Base-by-base conservation (phyloP, 2,888 invertebrate species). In the Biston stratarius region DNA sequence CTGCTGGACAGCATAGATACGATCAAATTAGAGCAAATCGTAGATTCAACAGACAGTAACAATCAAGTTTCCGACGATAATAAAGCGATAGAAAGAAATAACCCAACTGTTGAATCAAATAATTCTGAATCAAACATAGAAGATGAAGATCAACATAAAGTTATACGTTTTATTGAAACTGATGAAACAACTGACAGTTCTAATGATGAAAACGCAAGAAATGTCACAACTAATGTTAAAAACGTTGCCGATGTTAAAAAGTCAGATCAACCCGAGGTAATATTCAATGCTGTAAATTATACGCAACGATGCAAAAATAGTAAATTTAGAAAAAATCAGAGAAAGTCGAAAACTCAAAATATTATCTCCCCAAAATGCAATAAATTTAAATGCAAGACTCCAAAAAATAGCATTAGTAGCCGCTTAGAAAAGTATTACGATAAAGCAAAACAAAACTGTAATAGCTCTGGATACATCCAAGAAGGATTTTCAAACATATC, bases 361-460 rank as follows among this genome's bases (percentile, higher is more conserved):
- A 84, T 79, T 33, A 44, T 78, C n/a, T 61, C 79, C 63, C 83
- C 83, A 38, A 89, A 85, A 75, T 77, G 75, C 57, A 84, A 69
- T 24, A 70, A 66, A 45, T 70, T 70, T 34, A 73, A 72, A 60
- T 64, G 63, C 38, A 74, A 82, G 67, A 76, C 73, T 49, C 44
- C 63, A n/a, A 75, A 73, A 65, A 77, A 70, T 33, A 63, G 33
- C 12, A 67, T 78, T 2, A 57, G 66, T n/a, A 71, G 71, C 34
- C 78, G 75, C 53, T 67, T 83, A 12, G 74, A 80, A 15, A 79
- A 79, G 51, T 79, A 77, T 73, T 78, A 77, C 57, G 66, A 73
- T 52, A 81, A 83, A 74, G 40, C 69, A 44, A 79, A 78, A 68
- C 74, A 67, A 15, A 78, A 73, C 34, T 66, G 67, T 0, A 56